phyloP scores from a whole-genome alignment of 2,113 vertebrate genomes.

The Peromyscus maniculatus region DNA sequence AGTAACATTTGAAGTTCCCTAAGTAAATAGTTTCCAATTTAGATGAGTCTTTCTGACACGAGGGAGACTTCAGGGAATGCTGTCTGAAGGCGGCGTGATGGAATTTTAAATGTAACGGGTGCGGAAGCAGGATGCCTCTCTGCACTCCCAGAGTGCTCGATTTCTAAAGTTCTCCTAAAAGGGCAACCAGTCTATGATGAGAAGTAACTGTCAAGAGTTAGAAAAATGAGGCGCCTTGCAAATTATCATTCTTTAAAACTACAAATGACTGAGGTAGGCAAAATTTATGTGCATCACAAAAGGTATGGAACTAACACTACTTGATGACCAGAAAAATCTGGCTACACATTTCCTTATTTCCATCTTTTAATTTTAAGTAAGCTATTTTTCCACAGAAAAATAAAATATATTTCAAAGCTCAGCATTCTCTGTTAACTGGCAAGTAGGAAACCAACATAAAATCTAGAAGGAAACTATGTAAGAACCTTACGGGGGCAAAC shows the following conservation, averaged over 20 bases:
- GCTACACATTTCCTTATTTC: constrained; percentile 60
- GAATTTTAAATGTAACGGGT: constrained; percentile 58
- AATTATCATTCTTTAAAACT: constrained; percentile 61
- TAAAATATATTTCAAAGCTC: constrained; percentile 65
- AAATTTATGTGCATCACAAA: constrained; percentile 58
- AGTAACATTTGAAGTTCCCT: constrained; percentile 70
- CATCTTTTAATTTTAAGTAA: constrained; percentile 66
- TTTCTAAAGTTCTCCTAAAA: constrained; percentile 67
- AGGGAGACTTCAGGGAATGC: constrained; percentile 49
- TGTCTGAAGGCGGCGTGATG: constrained; percentile 35
- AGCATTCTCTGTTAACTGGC: constrained; percentile 67
- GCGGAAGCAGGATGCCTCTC: neutral
- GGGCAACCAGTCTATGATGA: constrained; percentile 58
- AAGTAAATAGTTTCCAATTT: constrained; percentile 69
- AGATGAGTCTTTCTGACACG: constrained; percentile 48
- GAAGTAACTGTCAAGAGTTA: constrained; percentile 55
- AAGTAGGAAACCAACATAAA: constrained; percentile 72
- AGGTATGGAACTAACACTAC: constrained; percentile 51
- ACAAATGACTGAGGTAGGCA: constrained; percentile 69
- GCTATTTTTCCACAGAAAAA: constrained; percentile 58
- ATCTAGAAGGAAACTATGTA: constrained; percentile 69
- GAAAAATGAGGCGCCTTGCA: constrained; percentile 23
- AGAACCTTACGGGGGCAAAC: constrained; percentile 72
- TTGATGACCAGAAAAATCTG: constrained; percentile 52
- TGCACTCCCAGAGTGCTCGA: constrained; percentile 12